These are phyloP conservation scores for Rhogogaster chlorosoma DNA, from an alignment of 2,888 invertebrate genomes.

Conservation along the genomic window DNA sequence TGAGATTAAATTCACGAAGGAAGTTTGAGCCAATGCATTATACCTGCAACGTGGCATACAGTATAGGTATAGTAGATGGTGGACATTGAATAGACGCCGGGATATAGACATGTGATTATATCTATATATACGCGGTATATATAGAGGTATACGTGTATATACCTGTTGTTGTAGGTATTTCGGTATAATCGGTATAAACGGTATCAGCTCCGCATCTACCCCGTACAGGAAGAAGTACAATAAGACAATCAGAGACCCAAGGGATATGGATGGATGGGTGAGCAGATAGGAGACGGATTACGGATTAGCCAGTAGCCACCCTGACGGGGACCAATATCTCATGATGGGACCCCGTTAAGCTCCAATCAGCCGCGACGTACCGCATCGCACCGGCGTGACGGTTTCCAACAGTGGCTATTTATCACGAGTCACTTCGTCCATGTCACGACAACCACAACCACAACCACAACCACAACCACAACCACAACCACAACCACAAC, in stretches of 20 bases:
- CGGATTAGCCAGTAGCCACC: slow-evolving; percentile 71
- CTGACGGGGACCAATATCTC: slow-evolving; percentile 37
- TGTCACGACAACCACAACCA: slow-evolving; percentile 58
- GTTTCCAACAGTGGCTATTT: slow-evolving; percentile 60
- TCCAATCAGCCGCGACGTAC: slow-evolving; percentile 64
- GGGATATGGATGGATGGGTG: slow-evolving; percentile 57
- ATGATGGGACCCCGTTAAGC: slow-evolving; percentile 59
- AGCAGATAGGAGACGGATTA: slow-evolving; percentile 72
- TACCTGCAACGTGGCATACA: background rate
- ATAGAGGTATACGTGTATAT: slow-evolving; percentile 24
- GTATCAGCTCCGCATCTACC: slow-evolving; percentile 51
- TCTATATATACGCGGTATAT: background rate
- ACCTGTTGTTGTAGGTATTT: slow-evolving; percentile 32
- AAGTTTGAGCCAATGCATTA: background rate
- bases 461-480: background rate
- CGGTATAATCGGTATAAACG: slow-evolving; percentile 25
- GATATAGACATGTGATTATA: background rate
- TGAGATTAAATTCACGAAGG: slow-evolving; percentile 34
- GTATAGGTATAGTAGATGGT: background rate
- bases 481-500: background rate
- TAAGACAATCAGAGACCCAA: slow-evolving; percentile 70
- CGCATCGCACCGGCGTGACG: slow-evolving; percentile 35
- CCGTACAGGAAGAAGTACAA: slow-evolving; percentile 63
- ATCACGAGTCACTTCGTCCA: slow-evolving; percentile 63
- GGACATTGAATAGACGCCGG: background rate